Conservation (phyloP, 2,888 invertebrate genomes). For the Scelioninae gen. 1 region DNA sequence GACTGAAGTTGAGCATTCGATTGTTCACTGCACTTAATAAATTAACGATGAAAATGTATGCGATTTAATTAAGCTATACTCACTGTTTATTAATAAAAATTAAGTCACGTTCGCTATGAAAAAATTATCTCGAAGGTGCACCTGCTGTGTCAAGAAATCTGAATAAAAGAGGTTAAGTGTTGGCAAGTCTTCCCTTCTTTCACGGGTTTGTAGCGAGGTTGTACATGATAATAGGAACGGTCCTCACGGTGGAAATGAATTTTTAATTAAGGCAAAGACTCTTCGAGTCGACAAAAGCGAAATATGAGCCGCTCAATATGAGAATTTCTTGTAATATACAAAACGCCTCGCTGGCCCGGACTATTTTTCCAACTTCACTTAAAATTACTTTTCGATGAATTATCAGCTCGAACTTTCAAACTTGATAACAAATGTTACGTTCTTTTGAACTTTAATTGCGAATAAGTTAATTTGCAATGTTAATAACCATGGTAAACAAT, state of each 20-base stretch:
- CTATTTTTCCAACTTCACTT: slow-evolving; percentile 17
- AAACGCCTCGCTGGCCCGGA: neutral
- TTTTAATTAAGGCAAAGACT: slow-evolving; percentile 77
- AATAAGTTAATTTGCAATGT: too few species aligned
- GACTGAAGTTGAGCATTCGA: too few species aligned
- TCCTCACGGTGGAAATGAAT: slow-evolving; percentile 67
- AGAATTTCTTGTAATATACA: slow-evolving; percentile 33
- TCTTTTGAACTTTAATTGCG: too few species aligned
- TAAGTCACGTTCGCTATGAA: slow-evolving; percentile 31
- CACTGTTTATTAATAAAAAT: slow-evolving; percentile 34
- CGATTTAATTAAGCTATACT: too few species aligned
- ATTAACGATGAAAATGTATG: too few species aligned
- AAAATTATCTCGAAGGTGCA: slow-evolving; percentile 57
- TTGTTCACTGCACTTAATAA: too few species aligned
- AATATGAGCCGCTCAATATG: slow-evolving; percentile 47
- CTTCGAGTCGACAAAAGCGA: slow-evolving; percentile 56
- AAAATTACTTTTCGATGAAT: slow-evolving; percentile 16
- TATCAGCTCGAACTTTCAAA: too few species aligned
- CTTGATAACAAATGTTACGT: too few species aligned
- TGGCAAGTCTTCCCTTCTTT: slow-evolving; percentile 58
- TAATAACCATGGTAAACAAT: too few species aligned
- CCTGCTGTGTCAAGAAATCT: slow-evolving; percentile 63
- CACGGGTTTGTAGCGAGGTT: slow-evolving; percentile 53
- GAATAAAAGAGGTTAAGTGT: slow-evolving; percentile 69
- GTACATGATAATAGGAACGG: slow-evolving; percentile 65